Base-by-base conservation (phyloP, 2,888 invertebrate genomes). In the Lumbricus terrestris region DNA sequence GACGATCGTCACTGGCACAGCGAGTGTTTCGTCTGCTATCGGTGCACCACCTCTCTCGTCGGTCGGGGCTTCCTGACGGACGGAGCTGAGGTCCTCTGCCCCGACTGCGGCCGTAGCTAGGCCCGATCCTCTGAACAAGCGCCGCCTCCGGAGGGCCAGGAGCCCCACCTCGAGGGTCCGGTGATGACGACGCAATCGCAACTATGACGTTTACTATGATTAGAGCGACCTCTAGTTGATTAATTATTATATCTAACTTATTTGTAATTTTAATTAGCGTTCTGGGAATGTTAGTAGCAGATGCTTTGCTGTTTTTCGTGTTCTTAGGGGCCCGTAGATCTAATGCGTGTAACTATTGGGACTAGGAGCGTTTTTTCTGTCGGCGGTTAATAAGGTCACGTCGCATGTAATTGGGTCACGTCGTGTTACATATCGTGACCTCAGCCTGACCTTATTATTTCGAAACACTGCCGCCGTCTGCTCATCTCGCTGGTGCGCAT, bases 1-100 rank as follows among this genome's bases (percentile, higher is more conserved):
- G 99, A 99, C 95, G 99, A 99, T 96, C 97, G 98, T 93, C 99
- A 99, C 96, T 99, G 99, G 99, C 99, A 99, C 96, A 99, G 99
- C 96, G 99, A 99, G 96, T 95, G 95, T 93, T 99, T 99, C 96
- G 97, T 97, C 95, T 99, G 99, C 96, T 98, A 98, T 95, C 97
- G 97, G 94, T 99, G 99, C 96, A 97, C 97, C 95, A 97, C 97
- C 92, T 98, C 98, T 91, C 96, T 99, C 94, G 99, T 99, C 88
- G 99, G 99, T 94, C 97, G 98, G 94, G 99, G 99, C 93, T 99
- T 99, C 96, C 98, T 99, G 96, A 99, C 99, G 95, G 99, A 99
- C 95, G 98, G 96, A 90, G 97, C 97, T 93, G 98, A 99, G 95
- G 98, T 99, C 95, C 97, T 99, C 95, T 99, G 99, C 96, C 99